Evolutionary conservation across 2,113 vertebrate species (phyloP).

Genomic region (Myxocyprinus asiaticus): DNA sequence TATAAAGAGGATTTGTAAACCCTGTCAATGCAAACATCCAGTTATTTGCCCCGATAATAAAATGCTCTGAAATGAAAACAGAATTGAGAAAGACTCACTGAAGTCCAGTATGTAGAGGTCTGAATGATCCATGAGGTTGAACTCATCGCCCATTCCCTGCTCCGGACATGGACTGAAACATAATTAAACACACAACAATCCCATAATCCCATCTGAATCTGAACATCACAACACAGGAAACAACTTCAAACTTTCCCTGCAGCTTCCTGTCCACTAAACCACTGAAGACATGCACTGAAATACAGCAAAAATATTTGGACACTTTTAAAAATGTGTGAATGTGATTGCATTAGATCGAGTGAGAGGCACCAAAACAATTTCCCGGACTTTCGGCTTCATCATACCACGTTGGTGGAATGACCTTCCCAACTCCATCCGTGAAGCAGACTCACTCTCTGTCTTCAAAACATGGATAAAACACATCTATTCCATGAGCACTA

Average conservation of each 20-base stretch:
- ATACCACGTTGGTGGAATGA: too few relatives aligned
- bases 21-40: too few relatives aligned
- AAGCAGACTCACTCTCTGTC: too few relatives aligned
- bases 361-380: too few relatives aligned
- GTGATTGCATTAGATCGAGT: too few relatives aligned
- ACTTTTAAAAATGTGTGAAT: too few relatives aligned
- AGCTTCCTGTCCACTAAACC: not conserved
- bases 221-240: not conserved
- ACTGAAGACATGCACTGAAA: not conserved
- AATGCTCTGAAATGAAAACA: not conserved
- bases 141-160: conserved; percentile 96
- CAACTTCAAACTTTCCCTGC: not conserved
- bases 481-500: too few relatives aligned
- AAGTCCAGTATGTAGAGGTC: conserved; percentile 98
- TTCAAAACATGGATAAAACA: too few relatives aligned
- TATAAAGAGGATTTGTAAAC: too few relatives aligned
- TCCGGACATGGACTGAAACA: conserved; percentile 90
- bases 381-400: too few relatives aligned
- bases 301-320: not conserved
- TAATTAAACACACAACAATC: not conserved
- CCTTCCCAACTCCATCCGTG: too few relatives aligned
- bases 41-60: too few relatives aligned
- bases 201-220: not conserved
- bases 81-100: conserved; percentile 79
- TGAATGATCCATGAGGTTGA: conserved; percentile 99